Base-by-base conservation (phyloP, 2,113 vertebrate species). In the Neoarius graeffei region DNA sequence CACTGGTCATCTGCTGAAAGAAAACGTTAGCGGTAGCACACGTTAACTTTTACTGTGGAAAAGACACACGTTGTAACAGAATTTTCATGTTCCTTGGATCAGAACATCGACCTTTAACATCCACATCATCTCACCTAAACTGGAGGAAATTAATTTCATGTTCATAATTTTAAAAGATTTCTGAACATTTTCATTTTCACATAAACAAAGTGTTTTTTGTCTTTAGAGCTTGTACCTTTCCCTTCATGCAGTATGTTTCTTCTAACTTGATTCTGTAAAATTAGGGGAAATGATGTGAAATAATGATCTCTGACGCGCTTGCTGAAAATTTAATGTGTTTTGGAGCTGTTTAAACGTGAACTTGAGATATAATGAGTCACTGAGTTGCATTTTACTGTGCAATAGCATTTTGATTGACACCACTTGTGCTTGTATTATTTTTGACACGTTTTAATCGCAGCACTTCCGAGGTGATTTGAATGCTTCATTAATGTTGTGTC, bases 281-380 rank as follows among this genome's bases (percentile, higher is more conserved):
- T 13, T 74, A 48, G 42, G 11, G 5, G 74, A 77, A 57, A 13
- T 54, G 50, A n/a, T 54, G 4, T 79, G 50, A 25, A 54, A 25
- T 25, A 57, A 19, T 35, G 54, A 81, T 81, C 77, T 57, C 54
- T 57, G n/a, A 59, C 15, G 25, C 52, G 1, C 76, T 59, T 27
- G 14, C 50, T 54, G 25, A 79, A 5, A 48, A 20, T 23, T 48
- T 50, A 35, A 23, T 74, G 71, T 14, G 27, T 79, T 56, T 27
- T 54, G 23, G 52, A 79, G 48, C 5, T 17, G 52, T 80, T 79
- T 57, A 27, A 57, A 79, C 14, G 74, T 80, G 76, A 80, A 80
- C 76, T 17, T 56, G 25, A 81, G 77, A 57, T n/a, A 35, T 57
- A 57, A 80, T 81, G 52, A 56, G n/a, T 81, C 77, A 59, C 15